phyloP scores from a whole-genome alignment of 2,888 invertebrate genomes.

The Galeruca laticollis region DNA sequence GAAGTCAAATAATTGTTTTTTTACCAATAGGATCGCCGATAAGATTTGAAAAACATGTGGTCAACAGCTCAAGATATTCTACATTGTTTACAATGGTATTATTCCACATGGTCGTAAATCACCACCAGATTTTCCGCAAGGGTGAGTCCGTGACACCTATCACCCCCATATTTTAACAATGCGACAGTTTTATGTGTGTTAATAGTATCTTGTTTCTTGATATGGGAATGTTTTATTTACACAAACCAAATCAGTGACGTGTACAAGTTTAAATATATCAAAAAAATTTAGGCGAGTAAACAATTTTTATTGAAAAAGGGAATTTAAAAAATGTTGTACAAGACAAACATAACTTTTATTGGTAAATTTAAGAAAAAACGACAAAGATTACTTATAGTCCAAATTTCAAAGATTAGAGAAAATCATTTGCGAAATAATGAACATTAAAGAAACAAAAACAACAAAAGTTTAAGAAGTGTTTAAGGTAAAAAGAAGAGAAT shows the following conservation, averaged over 20 bases:
- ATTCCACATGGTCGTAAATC: constrained; percentile 18
- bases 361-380: too few relatives aligned
- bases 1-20: too few relatives aligned
- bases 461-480: too few relatives aligned
- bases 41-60: constrained; percentile 3
- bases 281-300: too few relatives aligned
- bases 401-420: too few relatives aligned
- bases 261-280: not conserved
- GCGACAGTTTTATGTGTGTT: constrained; percentile 8
- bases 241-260: constrained; percentile 11
- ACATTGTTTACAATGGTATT: constrained; percentile 9
- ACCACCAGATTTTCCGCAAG: constrained; percentile 20
- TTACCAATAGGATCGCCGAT: not conserved
- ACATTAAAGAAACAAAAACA: too few relatives aligned
- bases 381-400: too few relatives aligned
- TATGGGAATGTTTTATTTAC: not conserved
- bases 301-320: too few relatives aligned
- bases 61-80: not conserved
- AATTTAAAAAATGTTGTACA: too few relatives aligned
- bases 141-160: constrained; percentile 15
- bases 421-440: too few relatives aligned
- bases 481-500: too few relatives aligned
- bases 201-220: constrained; percentile 13
- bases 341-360: too few relatives aligned
- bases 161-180: constrained; percentile 15